These are phyloP conservation scores for Noctua janthe DNA, from an alignment of 2,888 invertebrate species.

Conservation along the genomic window DNA sequence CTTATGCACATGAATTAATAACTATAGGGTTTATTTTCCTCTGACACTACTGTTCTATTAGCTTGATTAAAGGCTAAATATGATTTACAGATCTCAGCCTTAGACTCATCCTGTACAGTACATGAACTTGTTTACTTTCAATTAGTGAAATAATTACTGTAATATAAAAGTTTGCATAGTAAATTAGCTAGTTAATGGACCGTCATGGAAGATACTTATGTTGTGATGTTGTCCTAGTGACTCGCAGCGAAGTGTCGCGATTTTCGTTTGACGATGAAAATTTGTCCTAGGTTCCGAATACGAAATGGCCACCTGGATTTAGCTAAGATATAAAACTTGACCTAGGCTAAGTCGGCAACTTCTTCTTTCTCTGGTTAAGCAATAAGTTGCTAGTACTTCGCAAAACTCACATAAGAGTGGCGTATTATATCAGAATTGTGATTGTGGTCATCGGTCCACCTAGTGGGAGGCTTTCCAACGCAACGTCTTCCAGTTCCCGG, in stretches of 20 bases:
- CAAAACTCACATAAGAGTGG: not conserved
- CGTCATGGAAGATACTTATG: not conserved
- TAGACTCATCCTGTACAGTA: slow-evolving; percentile 12
- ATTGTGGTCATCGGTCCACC: too few relatives aligned
- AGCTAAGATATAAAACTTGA: not conserved
- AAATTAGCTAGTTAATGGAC: not conserved
- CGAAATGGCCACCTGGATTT: not conserved
- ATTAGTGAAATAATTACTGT: slow-evolving; percentile 38
- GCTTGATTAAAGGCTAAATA: not conserved
- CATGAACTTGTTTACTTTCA: slow-evolving; percentile 48
- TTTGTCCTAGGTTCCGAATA: not conserved
- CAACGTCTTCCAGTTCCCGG: too few relatives aligned
- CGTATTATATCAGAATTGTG: not conserved
- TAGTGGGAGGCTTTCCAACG: too few relatives aligned
- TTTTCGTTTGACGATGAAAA: not conserved
- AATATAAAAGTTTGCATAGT: slow-evolving; percentile 23
- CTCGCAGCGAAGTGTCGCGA: not conserved
- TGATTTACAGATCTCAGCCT: not conserved
- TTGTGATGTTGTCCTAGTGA: not conserved
- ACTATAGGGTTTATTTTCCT: not conserved
- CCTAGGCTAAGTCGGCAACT: too few relatives aligned
- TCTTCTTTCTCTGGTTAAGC: not conserved
- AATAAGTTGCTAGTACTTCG: not conserved
- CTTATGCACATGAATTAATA: not conserved
- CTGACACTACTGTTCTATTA: not conserved